These are phyloP conservation scores for Drosophila funebris DNA, from an alignment of 1,140 invertebrate genomes.

Conservation along the genomic window DNA sequence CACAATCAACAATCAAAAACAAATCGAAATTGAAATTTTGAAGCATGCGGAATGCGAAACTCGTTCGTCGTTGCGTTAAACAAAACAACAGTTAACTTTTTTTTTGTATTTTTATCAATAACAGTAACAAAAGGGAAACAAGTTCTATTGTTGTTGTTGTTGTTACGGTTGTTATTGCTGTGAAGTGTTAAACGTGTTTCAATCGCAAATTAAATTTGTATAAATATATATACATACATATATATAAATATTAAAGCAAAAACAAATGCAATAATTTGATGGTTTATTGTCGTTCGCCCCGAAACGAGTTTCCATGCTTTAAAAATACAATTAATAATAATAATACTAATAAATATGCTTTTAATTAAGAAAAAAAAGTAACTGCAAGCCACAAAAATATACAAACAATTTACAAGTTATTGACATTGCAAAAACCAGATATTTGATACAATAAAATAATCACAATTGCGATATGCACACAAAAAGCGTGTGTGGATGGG, in stretches of 20 bases:
- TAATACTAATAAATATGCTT: conserved; percentile 35
- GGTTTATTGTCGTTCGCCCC: conserved; percentile 21
- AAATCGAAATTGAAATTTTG: conserved; percentile 43
- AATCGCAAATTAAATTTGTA: conserved; percentile 48
- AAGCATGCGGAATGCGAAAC: conserved; percentile 40
- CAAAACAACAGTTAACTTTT: conserved; percentile 74
- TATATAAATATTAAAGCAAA: conserved; percentile 25
- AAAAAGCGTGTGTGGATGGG: not conserved
- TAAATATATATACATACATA: conserved; percentile 17
- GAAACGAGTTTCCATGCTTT: conserved; percentile 57
- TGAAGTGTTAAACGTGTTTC: conserved; percentile 69
- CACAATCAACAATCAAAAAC: conserved; percentile 24
- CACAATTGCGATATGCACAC: not conserved
- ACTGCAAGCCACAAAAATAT: conserved; percentile 14
- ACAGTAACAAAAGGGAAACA: conserved; percentile 49
- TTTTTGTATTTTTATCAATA: too few species aligned
- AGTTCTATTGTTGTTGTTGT: conserved; percentile 62
- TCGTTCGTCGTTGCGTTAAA: conserved; percentile 48
- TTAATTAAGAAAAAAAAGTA: conserved; percentile 20
- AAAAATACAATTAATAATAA: conserved; percentile 42
- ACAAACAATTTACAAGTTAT: conserved; percentile 65
- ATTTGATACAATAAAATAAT: conserved; percentile 9
- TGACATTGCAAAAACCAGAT: conserved; percentile 48
- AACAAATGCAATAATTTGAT: conserved; percentile 46
- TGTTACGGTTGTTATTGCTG: conserved; percentile 21